Conservation (phyloP, 2,113 vertebrate genomes). For the Triplophysa dalaica region DNA sequence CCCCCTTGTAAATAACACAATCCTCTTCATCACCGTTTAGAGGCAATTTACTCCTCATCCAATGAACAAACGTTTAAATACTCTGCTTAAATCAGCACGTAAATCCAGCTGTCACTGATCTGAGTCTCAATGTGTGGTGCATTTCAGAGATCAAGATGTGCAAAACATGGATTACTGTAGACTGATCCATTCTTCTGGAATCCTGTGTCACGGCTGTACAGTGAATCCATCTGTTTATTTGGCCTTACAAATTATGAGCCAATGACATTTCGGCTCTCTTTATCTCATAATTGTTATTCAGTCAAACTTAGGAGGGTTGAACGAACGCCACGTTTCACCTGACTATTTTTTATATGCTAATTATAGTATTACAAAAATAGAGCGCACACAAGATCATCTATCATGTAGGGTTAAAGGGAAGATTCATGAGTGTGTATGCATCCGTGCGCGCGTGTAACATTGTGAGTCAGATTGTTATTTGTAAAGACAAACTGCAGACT, state of each 20-base stretch:
- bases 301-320: neutral
- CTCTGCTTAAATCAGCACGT: neutral
- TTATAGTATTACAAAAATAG: conserved; percentile 37
- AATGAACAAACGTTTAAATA: neutral
- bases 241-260: neutral
- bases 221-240: conserved; percentile 1
- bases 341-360: conserved; percentile 18
- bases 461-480: conserved; percentile 20
- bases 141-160: neutral
- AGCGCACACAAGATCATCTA: neutral
- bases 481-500: conserved; percentile 26
- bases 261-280: neutral
- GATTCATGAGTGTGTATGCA: neutral
- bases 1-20: neutral
- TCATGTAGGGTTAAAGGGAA: conserved; percentile 4
- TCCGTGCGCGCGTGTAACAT: neutral
- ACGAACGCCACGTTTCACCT: conserved; percentile 23
- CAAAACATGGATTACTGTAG: neutral
- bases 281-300: neutral
- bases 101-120: conserved; percentile 23
- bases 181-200: neutral
- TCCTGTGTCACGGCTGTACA: neutral
- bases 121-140: neutral
- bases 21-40: neutral
- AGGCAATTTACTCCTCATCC: neutral